Evolutionary conservation across 1,140 invertebrate species (phyloP).

Genomic region (Calliopsis andreniformis): DNA sequence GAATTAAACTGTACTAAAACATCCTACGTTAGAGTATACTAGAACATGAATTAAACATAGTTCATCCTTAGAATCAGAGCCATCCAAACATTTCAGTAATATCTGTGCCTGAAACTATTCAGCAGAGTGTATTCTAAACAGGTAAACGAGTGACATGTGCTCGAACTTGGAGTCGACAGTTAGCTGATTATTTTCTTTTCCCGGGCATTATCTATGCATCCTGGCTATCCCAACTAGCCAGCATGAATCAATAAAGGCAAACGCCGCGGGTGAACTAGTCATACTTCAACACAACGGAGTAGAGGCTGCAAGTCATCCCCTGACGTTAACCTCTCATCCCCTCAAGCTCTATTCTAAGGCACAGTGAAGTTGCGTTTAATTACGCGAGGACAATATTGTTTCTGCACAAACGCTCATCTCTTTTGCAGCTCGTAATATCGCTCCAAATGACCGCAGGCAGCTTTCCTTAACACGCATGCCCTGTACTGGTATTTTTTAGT

Average conservation of each 20-base stretch:
- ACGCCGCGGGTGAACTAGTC: constrained; percentile 30
- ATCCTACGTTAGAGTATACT: too few relatives aligned
- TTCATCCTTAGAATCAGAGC: not conserved
- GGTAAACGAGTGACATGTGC: too few relatives aligned
- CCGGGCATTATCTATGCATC: constrained; percentile 46
- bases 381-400: constrained; percentile 64
- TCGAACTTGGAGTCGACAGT: not conserved
- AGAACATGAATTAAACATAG: too few relatives aligned
- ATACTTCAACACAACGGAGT: constrained; percentile 9
- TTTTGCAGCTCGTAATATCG: constrained; percentile 42
- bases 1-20: too few relatives aligned
- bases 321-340: not conserved
- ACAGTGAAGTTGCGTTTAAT: constrained; percentile 61
- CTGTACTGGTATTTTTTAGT: constrained; percentile 35
- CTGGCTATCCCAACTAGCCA: constrained; percentile 25
- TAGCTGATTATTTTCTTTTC: constrained; percentile 41
- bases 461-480: not conserved
- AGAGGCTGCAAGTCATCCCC: constrained; percentile 23
- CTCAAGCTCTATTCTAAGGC: constrained; percentile 11
- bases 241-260: constrained; percentile 59
- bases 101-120: not conserved
- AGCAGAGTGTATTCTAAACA: not conserved
- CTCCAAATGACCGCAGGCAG: constrained; percentile 36
- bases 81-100: too few relatives aligned
- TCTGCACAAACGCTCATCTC: constrained; percentile 33